Evolutionary conservation across 1,140 invertebrate genomes (phyloP).

Genomic region (Danaus plexippus): DNA sequence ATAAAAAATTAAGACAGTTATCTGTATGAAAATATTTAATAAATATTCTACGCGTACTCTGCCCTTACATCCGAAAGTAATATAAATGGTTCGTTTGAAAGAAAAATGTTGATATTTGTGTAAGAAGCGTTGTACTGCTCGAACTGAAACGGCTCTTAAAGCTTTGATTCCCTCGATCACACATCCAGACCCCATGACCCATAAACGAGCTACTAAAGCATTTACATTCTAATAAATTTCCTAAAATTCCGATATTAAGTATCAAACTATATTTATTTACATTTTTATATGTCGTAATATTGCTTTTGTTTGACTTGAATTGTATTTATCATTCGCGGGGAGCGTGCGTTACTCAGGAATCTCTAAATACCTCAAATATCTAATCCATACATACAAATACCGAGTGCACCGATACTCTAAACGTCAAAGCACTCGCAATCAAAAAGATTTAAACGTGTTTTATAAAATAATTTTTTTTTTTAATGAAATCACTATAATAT

Average conservation of each 20-base stretch:
- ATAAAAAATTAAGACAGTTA: conserved; percentile 50
- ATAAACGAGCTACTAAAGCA: conserved; percentile 59
- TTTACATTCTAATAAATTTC: conserved; percentile 64
- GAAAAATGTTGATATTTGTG: conserved; percentile 5
- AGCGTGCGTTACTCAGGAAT: conserved; percentile 62
- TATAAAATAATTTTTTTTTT: conserved; percentile 38
- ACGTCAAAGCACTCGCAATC: conserved; percentile 63
- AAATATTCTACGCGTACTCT: conserved; percentile 50
- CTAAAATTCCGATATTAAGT: conserved; percentile 66
- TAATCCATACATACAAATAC: conserved; percentile 55
- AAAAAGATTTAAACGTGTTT: conserved; percentile 56
- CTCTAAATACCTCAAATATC: conserved; percentile 63
- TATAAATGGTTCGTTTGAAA: neutral
- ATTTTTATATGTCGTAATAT: conserved; percentile 70
- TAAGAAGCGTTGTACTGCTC: conserved; percentile 47
- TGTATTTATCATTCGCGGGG: conserved; percentile 29
- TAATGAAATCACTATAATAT: conserved; percentile 43
- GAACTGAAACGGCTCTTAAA: conserved; percentile 62
- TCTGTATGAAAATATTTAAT: conserved; percentile 65
- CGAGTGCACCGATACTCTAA: conserved; percentile 62
- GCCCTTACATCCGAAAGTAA: conserved; percentile 28
- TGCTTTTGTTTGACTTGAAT: conserved; percentile 63
- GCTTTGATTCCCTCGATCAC: conserved; percentile 70
- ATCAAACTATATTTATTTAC: conserved; percentile 71
- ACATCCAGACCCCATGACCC: conserved; percentile 55